Evolutionary conservation across 2,888 invertebrate species (phyloP), one percentile per base, ranked within the genome.

Genomic region (Monopis laevigella): DNA sequence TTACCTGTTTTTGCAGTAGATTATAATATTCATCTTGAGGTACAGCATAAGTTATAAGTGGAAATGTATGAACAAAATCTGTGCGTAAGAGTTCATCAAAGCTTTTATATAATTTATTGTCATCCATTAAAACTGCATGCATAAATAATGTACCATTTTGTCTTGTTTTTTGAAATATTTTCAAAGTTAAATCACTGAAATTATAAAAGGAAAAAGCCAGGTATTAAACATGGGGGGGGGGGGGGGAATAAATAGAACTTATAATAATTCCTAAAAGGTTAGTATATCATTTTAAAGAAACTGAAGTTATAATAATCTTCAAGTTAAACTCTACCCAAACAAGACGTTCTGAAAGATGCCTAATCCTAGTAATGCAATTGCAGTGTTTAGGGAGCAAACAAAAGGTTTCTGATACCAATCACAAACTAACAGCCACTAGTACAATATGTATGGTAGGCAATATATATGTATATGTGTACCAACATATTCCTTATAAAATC

Each of bases 101-200:
- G 13, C 68, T 65, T 51, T 74, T 69, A 42, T 84, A 82, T 1
- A 82, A 55, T 2, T 78, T 74, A 24, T 59, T 72, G 14, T 73
- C 68, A 19, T 84, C 84, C 45, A 84, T 67, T 39, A 88, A 84
- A 12, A 88, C 83, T 2, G 90, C 85, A 65, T 94, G 92, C 58
- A 95, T 83, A 58, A 82, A 90, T 34, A 97, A 62, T 4, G 91
- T 90, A 1, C 96, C 97, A 82, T 97, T 97, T 43, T 87, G 85
- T 10, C 90, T 82, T 0, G 91, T 92, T 62, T 85, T 86, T 14
- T 73, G 66, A 2, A 95, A 92, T 48, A 96, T 74, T 47, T 86
- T 82, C 40, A 96, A 64, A 40, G 74, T 78, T 17, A 93, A 58
- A 38, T 84, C 82, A 53, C 93, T 93, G 60, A 30, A 58, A 59